phyloP scores from a whole-genome alignment of 2,888 invertebrate species.

The Gymnosoma rotundatum region DNA sequence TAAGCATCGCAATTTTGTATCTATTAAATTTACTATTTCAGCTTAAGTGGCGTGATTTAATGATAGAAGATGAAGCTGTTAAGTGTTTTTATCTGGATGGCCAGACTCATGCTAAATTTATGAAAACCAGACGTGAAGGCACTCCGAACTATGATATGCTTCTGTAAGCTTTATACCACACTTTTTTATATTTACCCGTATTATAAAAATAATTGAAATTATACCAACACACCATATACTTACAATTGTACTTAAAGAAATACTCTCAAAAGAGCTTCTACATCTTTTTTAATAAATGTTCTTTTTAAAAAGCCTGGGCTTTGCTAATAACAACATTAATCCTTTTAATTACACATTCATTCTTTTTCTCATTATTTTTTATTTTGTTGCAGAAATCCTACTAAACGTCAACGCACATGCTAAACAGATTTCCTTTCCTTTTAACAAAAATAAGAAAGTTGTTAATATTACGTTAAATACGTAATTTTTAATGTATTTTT shows the following conservation, averaged over 20 bases:
- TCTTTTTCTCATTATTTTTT: conserved; percentile 55
- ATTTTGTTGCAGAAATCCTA: conserved; percentile 72
- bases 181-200: conserved; percentile 23
- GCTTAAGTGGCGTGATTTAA: conserved; percentile 87
- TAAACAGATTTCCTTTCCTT: conserved; percentile 55
- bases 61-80: conserved; percentile 88
- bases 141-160: conserved; percentile 87
- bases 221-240: background rate
- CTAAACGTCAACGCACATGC: conserved; percentile 73
- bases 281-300: conserved; percentile 46
- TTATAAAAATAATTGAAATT: conserved; percentile 2
- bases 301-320: conserved; percentile 32
- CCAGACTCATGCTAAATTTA: conserved; percentile 88
- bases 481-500: conserved; percentile 38
- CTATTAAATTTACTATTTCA: conserved; percentile 77
- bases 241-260: conserved; percentile 54
- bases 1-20: background rate
- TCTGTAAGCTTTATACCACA: conserved; percentile 77
- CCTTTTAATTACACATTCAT: conserved; percentile 1
- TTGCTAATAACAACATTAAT: conserved; percentile 33
- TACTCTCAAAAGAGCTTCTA: conserved; percentile 17
- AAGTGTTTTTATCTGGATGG: conserved; percentile 86
- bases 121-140: conserved; percentile 86
- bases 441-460: conserved; percentile 9
- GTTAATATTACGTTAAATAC: conserved; percentile 41